Evolutionary conservation across 2,113 vertebrate species (phyloP).

Genomic region (Dicrurus megarhynchus): DNA sequence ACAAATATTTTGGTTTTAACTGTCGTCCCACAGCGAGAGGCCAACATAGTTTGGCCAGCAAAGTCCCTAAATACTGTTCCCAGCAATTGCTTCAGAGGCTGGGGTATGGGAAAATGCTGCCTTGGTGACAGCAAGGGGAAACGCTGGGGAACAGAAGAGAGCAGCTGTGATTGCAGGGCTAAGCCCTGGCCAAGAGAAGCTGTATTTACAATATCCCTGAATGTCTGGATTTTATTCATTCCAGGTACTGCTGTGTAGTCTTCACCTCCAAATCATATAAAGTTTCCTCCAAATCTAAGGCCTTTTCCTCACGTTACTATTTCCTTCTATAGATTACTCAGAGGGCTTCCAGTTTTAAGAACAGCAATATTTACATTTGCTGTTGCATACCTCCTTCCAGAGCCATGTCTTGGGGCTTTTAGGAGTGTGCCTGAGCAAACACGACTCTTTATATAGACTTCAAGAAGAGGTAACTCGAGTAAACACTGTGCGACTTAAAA

Average conservation of each 20-base stretch:
- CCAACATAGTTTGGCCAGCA: not conserved
- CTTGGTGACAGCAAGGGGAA: not conserved
- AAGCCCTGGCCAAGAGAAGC: not conserved
- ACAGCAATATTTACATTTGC: constrained; percentile 62
- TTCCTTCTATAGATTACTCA: not conserved
- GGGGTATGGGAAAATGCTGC: not conserved
- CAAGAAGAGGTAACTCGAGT: constrained; percentile 60
- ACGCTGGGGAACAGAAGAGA: not conserved
- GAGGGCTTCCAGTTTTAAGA: constrained; percentile 13
- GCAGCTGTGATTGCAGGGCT: not conserved
- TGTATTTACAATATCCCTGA: not conserved
- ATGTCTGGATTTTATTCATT: not conserved
- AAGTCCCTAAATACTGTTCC: not conserved
- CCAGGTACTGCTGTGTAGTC: not conserved
- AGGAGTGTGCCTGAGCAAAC: constrained; percentile 67
- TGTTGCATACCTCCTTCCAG: constrained; percentile 53
- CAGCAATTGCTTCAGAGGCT: not conserved
- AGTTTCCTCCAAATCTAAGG: not conserved
- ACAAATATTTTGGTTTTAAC: not conserved
- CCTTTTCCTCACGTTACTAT: not conserved
- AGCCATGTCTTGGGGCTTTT: constrained; percentile 29
- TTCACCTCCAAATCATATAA: not conserved
- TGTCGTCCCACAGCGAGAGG: not conserved
- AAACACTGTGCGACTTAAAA: constrained; percentile 56
- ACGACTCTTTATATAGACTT: constrained; percentile 58